These are phyloP conservation scores for Bubo bubo DNA, from an alignment of 2,113 vertebrate genomes.

Conservation along the genomic window DNA sequence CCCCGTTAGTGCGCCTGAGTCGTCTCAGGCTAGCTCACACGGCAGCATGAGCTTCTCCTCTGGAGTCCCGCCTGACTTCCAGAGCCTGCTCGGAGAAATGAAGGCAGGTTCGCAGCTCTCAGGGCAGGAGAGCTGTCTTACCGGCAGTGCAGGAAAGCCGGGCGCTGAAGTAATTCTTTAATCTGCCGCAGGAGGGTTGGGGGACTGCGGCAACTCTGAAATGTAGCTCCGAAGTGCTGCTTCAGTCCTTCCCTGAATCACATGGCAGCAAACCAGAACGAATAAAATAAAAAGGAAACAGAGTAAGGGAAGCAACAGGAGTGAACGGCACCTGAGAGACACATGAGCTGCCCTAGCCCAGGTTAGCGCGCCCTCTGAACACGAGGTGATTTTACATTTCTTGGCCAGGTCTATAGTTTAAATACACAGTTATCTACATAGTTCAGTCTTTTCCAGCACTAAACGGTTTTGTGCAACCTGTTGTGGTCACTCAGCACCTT, in stretches of 20 bases:
- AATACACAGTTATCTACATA: background rate
- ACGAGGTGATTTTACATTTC: background rate
- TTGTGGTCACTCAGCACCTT: background rate
- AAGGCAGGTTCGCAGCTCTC: background rate
- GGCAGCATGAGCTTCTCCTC: background rate
- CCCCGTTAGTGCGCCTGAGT: accelerated
- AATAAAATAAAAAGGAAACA: background rate
- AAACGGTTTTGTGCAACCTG: background rate
- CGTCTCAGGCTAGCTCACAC: background rate
- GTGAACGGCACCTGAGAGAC: background rate
- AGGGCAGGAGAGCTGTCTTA: background rate
- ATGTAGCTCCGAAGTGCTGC: accelerated
- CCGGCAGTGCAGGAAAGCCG: accelerated
- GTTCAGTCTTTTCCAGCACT: background rate
- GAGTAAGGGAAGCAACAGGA: background rate
- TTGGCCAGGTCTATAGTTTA: background rate
- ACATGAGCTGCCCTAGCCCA: background rate
- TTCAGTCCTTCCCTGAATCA: background rate
- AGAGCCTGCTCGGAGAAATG: background rate
- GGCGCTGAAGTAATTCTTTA: background rate
- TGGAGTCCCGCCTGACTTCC: background rate
- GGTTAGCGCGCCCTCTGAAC: background rate
- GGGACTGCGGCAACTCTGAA: accelerated
- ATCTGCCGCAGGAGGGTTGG: background rate
- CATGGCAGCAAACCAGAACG: background rate